Conservation (phyloP, 1,140 invertebrate genomes). For the Pristionchus pacificus region DNA sequence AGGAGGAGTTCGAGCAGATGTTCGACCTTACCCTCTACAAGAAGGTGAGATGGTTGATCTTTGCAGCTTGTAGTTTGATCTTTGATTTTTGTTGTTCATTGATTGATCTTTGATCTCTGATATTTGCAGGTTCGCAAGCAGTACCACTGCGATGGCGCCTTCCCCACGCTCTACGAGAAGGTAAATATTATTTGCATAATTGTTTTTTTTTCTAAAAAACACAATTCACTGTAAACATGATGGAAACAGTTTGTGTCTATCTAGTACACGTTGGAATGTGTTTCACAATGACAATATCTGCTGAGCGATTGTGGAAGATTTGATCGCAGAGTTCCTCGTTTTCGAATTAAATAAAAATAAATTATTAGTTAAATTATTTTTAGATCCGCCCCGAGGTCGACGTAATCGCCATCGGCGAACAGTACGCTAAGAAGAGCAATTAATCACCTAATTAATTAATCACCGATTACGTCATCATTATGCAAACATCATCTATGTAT, state of each 20-base stretch:
- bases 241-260: too few relatives aligned
- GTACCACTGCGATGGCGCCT: constrained; percentile 62
- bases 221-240: too few relatives aligned
- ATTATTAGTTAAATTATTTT: neutral
- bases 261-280: too few relatives aligned
- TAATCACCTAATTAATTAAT: constrained; percentile 2
- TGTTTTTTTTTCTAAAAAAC: too few relatives aligned
- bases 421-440: constrained; percentile 24
- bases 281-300: too few relatives aligned
- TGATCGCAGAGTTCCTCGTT: too few relatives aligned
- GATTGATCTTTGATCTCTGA: neutral
- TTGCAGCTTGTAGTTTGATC: neutral
- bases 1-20: constrained; percentile 73
- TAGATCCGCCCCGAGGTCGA: constrained; percentile 67
- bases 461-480: neutral
- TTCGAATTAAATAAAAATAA: too few relatives aligned
- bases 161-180: constrained; percentile 65
- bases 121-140: constrained; percentile 59
- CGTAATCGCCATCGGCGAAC: constrained; percentile 65
- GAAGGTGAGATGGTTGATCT: constrained; percentile 62
- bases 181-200: constrained; percentile 21
- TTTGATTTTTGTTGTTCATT: neutral
- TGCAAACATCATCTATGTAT: neutral
- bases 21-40: constrained; percentile 77
- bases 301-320: too few relatives aligned